These are phyloP conservation scores for Limanda limanda DNA, from an alignment of 2,113 vertebrate genomes.

Conservation along the genomic window DNA sequence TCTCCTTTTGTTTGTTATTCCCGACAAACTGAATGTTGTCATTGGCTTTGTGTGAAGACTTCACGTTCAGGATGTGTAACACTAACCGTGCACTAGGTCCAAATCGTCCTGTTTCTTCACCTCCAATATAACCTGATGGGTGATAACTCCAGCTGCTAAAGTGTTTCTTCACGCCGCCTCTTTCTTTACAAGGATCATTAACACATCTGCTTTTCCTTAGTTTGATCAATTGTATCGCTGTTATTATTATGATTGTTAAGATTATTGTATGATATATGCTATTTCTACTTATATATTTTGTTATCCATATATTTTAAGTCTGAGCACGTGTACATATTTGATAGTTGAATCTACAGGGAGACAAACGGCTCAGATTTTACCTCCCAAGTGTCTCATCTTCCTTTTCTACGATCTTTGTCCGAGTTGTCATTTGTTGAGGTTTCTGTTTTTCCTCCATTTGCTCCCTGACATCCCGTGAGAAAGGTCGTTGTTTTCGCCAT, in stretches of 20 bases:
- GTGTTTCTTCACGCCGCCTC: background rate
- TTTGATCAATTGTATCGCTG: no score
- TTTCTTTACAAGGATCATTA: background rate
- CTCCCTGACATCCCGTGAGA: background rate
- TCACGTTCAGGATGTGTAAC: no score
- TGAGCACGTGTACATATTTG: background rate
- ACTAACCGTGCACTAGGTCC: no score
- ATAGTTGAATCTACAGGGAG: background rate
- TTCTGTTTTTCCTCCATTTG: background rate
- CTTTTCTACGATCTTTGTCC: conserved; percentile 1
- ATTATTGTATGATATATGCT: no score
- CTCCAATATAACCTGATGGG: background rate
- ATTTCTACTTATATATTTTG: no score
- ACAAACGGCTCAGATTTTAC: background rate
- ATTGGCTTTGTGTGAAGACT: background rate
- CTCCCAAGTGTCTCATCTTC: fast-evolving
- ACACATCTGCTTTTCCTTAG: background rate
- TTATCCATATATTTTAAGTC: background rate
- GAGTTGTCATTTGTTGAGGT: conserved; percentile 59
- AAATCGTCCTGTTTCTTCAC: no score
- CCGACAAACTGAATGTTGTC: background rate
- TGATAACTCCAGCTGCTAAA: background rate
- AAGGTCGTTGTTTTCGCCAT: background rate
- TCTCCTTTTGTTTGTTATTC: background rate
- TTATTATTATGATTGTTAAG: background rate